Conservation (phyloP, 2,797 vertebrate species). For the Platyrinchus mystaceus region DNA sequence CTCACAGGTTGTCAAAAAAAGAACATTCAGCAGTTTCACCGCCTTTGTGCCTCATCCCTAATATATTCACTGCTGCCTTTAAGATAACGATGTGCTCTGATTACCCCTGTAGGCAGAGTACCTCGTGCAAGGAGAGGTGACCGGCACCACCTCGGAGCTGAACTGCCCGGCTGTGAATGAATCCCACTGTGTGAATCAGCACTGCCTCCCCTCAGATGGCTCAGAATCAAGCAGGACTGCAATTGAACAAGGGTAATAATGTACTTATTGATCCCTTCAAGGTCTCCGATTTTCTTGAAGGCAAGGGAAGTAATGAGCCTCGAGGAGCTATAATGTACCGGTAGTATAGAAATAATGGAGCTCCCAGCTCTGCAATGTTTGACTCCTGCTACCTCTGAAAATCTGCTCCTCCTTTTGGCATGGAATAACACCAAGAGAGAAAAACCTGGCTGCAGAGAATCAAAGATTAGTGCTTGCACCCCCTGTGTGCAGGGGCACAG, state of each 20-base stretch:
- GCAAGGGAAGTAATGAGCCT: slow-evolving; percentile 10
- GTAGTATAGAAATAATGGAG: background rate
- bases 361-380: background rate
- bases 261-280: slow-evolving; percentile 58
- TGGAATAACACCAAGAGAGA: background rate
- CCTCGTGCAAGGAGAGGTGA: background rate
- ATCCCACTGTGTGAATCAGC: too few relatives aligned
- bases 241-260: slow-evolving; percentile 52
- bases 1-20: background rate
- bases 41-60: background rate
- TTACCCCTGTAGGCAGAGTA: background rate
- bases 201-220: background rate
- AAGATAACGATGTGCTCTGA: background rate
- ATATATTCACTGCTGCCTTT: background rate
- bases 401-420: background rate
- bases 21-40: background rate
- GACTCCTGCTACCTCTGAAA: background rate
- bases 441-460: background rate
- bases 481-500: background rate
- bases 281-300: slow-evolving; percentile 20
- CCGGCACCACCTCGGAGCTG: background rate
- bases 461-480: background rate
- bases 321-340: background rate
- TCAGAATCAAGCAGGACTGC: slow-evolving; percentile 5
- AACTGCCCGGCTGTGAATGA: background rate